Base-by-base conservation (phyloP, 2,888 invertebrate species). In the Protonemura montana region DNA sequence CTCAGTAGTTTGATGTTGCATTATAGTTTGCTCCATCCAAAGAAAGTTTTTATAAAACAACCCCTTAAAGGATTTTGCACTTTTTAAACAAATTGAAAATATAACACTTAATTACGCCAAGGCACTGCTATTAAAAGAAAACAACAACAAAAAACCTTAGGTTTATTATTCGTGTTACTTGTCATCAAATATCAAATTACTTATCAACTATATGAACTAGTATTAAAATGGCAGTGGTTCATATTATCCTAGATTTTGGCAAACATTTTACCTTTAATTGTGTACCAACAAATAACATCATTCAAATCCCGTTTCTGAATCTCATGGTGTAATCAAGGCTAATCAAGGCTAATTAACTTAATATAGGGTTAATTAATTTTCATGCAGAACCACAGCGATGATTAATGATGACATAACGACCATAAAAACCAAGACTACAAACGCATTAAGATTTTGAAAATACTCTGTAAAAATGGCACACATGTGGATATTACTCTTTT, bases 231-330 rank as follows among this genome's bases (percentile, higher is more conserved):
- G 59, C 59, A 59, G 59, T 59, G 59, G 59, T 59, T 59, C 59
- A 59, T 59, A 59, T 59, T 59, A 59, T 59, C 59, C 59, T 59
- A 59, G 59, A 59, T 59, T 59, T 59, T 59, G 59, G 59, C 59
- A 59, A 59, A 59, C 59, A 59, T 59, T 59, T 59, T 59, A 59
- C 21, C 35, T 21, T 59, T 59, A n/a, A n/a, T n/a, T 59, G 59
- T 59, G 59, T 59, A 10, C 59, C 59, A 21, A 21, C 21, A 59
- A 16, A 21, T 59, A 59, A 16, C 13, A 59, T 21, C 59, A 59
- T 59, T 59, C 59, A 59, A 21, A 59, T 7, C 59, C 21, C 59
- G 7, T 35, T 35, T 10, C 35, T 35, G 35, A 35, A 35, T 10
- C 5, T 10, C 35, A 35, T 35, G 35, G 10, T 21, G 59, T 21